Base-by-base conservation (phyloP, 2,797 vertebrate species). In the Micropoecilia bifurca region DNA sequence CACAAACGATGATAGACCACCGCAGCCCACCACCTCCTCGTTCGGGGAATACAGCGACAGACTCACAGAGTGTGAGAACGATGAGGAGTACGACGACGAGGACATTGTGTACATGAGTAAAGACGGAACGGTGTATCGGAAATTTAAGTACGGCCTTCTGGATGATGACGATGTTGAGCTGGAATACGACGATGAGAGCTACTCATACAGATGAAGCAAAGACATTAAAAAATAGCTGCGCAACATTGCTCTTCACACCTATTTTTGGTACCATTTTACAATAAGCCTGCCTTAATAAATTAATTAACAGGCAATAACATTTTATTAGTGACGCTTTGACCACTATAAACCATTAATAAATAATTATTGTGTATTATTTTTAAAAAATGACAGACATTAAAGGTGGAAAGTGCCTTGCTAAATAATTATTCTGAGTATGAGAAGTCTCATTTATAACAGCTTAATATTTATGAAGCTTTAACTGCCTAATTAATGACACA, bases 21-120 rank as follows among this genome's bases (percentile, higher is more conserved):
- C 86, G 33, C 89, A 89, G 22, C 4, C 78, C 13, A 82, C 86
- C 55, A 93, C 79, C 80, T 94, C 3, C 89, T 93, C 88, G 83
- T 93, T 96, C 76, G 95, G 94, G 30, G 97, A 98, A 55, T 97
- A 97, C 80, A 95, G 90, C 13, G 97, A 98, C 76, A 91, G 86
- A 48, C 95, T 97, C 45, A 5, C 85, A 6, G 84, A 76, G 2
- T 79, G 88, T 39, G 92, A 96, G 0, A 87, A 96, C 0, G 91
- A 95, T 0, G 95, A 94, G 0, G 94, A 95, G 0, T 95, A 96
- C 0, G 96, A 97, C 0, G 96, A 97, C 0, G 97, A 97, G 0
- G 97, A 97, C 69, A 98, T 98, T 0, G 97, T 99, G 69, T 99
- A 98, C 90, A 99, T 99, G 98, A 94, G 96, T 53, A 95, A 96